Evolutionary conservation across 2,113 vertebrate species (phyloP).

Genomic region (Xiphophorus hellerii): DNA sequence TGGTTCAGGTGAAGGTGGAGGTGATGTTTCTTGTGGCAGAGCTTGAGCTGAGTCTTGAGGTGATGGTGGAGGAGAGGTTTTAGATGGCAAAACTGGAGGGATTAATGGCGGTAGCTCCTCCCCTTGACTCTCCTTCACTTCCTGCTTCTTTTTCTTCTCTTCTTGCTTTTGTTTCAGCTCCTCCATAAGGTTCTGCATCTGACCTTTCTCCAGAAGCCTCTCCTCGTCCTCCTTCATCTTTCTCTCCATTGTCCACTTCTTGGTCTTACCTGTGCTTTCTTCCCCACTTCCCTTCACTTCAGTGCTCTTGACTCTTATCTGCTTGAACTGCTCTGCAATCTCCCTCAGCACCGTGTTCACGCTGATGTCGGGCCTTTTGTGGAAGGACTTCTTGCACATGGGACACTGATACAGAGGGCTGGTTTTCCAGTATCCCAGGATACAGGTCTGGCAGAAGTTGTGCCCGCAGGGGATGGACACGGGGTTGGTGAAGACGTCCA

Average conservation of each 20-base stretch:
- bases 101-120: slow-evolving; percentile 50
- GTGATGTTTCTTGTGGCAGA: slow-evolving; percentile 17
- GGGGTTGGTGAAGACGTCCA: slow-evolving; percentile 84
- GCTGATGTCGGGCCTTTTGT: slow-evolving; percentile 79
- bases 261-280: slow-evolving; percentile 22
- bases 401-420: slow-evolving; percentile 79
- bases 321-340: slow-evolving; percentile 82
- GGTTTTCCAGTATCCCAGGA: slow-evolving; percentile 81
- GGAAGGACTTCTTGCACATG: slow-evolving; percentile 83
- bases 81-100: slow-evolving; percentile 11
- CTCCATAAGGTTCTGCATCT: slow-evolving; percentile 51
- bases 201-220: slow-evolving; percentile 57
- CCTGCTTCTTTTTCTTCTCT: slow-evolving; percentile 24
- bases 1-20: slow-evolving; percentile 41
- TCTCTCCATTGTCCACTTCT: slow-evolving; percentile 49
- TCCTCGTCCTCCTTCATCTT: slow-evolving; percentile 65
- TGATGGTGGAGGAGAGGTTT: slow-evolving; percentile 17
- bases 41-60: slow-evolving; percentile 5
- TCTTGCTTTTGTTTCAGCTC: slow-evolving; percentile 48
- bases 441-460: slow-evolving; percentile 84
- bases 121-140: slow-evolving; percentile 13
- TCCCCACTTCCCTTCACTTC: slow-evolving; percentile 22
- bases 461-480: slow-evolving; percentile 84
- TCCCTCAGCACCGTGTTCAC: slow-evolving; percentile 82
- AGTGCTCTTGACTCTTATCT: slow-evolving; percentile 59